These are phyloP conservation scores for Malachius bipustulatus DNA, from an alignment of 2,888 invertebrate genomes.

Conservation along the genomic window DNA sequence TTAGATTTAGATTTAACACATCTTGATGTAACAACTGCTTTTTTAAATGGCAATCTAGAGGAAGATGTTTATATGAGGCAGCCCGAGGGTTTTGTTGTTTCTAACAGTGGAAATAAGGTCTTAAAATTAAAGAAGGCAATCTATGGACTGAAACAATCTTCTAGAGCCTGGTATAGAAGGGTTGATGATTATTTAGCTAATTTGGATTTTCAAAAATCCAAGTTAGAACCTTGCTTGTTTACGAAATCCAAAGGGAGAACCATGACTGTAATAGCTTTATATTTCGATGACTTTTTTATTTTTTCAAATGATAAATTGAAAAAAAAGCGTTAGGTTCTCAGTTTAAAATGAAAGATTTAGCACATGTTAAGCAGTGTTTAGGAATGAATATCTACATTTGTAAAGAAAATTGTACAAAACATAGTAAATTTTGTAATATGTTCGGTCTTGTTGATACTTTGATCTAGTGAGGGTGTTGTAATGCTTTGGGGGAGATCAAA, in stretches of 20 bases:
- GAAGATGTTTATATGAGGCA: conserved; percentile 11
- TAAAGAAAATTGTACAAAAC: too few relatives aligned
- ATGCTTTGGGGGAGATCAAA: too few relatives aligned
- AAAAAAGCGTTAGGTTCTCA: conserved; percentile 1
- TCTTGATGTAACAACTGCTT: conserved; percentile 13
- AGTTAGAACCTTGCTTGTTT: conserved; percentile 14
- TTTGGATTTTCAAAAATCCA: conserved; percentile 12
- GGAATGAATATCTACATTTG: conserved; percentile 9
- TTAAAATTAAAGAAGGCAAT: conserved; percentile 15
- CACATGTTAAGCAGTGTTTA: conserved; percentile 6
- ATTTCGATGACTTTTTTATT: conserved; percentile 13
- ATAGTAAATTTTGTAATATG: too few relatives aligned
- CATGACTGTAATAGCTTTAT: conserved; percentile 10
- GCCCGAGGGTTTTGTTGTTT: conserved; percentile 13
- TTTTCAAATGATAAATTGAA: conserved; percentile 12
- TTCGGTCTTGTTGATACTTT: too few relatives aligned
- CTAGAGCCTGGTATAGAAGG: conserved; percentile 16
- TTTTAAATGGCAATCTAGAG: conserved; percentile 13
- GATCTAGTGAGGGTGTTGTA: too few relatives aligned
- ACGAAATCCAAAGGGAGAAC: conserved; percentile 8
- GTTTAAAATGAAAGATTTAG: conserved; percentile 11
- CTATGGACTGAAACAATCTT: conserved; percentile 19
- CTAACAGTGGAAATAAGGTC: conserved; percentile 11
- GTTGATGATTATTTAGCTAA: conserved; percentile 10
- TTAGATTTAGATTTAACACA: conserved; percentile 10